Conservation (phyloP, 2,888 invertebrate genomes). For the Argynnis bischoffii region DNA sequence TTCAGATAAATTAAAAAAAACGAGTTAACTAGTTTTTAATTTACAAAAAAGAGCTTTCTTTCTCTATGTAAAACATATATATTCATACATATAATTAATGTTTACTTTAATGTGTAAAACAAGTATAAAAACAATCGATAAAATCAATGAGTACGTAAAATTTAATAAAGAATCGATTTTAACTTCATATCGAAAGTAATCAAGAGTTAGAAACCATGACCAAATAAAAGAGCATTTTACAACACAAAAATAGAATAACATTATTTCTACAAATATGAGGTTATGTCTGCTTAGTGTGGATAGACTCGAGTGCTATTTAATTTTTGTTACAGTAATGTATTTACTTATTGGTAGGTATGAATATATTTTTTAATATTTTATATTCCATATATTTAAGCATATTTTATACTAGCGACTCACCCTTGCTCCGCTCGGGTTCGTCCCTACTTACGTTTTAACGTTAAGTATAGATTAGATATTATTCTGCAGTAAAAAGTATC, state of each 20-base stretch:
- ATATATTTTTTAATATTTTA: neutral
- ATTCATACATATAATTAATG: too few relatives aligned
- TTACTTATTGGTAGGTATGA: constrained; percentile 1
- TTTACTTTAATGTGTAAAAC: neutral
- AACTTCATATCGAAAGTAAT: neutral
- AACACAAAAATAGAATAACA: neutral
- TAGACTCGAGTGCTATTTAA: neutral
- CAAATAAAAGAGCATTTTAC: neutral
- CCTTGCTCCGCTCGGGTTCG: too few relatives aligned
- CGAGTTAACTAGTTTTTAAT: too few relatives aligned
- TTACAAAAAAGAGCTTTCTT: too few relatives aligned
- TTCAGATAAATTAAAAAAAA: too few relatives aligned
- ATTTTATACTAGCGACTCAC: too few relatives aligned
- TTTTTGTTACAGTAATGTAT: neutral
- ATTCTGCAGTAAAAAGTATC: too few relatives aligned
- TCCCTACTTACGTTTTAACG: too few relatives aligned
- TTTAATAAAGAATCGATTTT: neutral
- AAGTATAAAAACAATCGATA: neutral
- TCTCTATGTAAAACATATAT: too few relatives aligned
- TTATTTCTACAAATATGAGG: constrained; percentile 1
- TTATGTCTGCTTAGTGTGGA: neutral
- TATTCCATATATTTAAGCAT: neutral
- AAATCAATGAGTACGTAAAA: neutral
- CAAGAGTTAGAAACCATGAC: constrained; percentile 8
- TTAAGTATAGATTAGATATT: too few relatives aligned